phyloP scores from a whole-genome alignment of 2,888 invertebrate species.

The Mythimna vitellina region DNA sequence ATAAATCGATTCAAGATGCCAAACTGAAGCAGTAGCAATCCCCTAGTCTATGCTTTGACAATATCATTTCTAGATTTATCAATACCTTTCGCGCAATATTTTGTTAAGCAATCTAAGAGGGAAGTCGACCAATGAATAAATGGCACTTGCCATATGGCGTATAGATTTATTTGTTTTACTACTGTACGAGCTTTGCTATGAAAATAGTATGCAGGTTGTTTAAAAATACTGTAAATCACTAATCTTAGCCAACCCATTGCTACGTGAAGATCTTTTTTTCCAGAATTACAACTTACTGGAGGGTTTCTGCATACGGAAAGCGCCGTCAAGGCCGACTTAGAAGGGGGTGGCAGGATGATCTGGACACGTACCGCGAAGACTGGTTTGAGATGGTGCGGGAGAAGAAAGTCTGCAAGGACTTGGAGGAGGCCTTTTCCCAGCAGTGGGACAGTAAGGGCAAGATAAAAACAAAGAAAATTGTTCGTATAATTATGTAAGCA shows the following conservation, averaged over 20 bases:
- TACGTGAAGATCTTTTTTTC: background rate
- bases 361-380: too few species aligned
- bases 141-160: background rate
- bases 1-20: slow-evolving; percentile 27
- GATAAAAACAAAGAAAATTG: too few species aligned
- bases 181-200: background rate
- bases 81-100: slow-evolving; percentile 23
- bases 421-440: too few species aligned
- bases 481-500: too few species aligned
- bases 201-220: background rate
- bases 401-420: too few species aligned
- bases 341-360: too few species aligned
- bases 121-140: slow-evolving; percentile 19
- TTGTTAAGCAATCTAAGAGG: slow-evolving; percentile 18
- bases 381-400: too few species aligned
- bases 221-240: background rate
- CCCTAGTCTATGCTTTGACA: slow-evolving; percentile 14
- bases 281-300: background rate
- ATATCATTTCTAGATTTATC: slow-evolving; percentile 37
- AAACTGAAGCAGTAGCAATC: slow-evolving; percentile 27
- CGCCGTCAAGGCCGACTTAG: too few species aligned
- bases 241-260: background rate
- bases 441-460: too few species aligned
- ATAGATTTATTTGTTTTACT: slow-evolving; percentile 1
- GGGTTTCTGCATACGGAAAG: too few species aligned